phyloP scores from a whole-genome alignment of 2,888 invertebrate genomes.

The Coecobrya sp. region DNA sequence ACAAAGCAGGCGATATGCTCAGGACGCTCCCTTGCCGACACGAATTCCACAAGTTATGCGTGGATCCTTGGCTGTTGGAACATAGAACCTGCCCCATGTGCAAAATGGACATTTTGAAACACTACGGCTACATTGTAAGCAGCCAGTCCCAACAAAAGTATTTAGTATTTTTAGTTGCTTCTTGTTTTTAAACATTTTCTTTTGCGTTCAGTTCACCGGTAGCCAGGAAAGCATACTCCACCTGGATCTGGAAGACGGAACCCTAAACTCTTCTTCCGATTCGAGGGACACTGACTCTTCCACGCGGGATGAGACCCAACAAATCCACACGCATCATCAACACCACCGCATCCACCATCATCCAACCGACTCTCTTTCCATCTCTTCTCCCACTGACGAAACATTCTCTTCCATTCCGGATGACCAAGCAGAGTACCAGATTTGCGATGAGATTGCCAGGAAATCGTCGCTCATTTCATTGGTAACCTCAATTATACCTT shows the following conservation, averaged over 20 bases:
- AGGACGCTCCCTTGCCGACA: slow-evolving; percentile 95
- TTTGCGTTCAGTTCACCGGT: slow-evolving; percentile 91
- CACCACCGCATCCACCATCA: slow-evolving; percentile 63
- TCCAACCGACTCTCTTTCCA: slow-evolving; percentile 25
- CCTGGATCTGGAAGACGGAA: slow-evolving; percentile 90
- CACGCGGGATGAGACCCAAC: slow-evolving; percentile 79
- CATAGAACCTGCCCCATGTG: slow-evolving; percentile 99
- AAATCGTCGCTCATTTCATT: slow-evolving; percentile 85
- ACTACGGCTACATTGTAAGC: slow-evolving; percentile 95
- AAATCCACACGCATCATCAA: slow-evolving; percentile 62
- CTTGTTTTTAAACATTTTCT: background rate
- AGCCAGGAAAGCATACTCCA: slow-evolving; percentile 95
- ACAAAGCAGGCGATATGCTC: slow-evolving; percentile 95
- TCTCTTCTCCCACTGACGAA: background rate
- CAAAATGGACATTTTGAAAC: slow-evolving; percentile 97
- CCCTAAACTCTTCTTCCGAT: slow-evolving; percentile 83
- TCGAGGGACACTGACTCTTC: slow-evolving; percentile 85
- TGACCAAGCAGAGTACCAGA: slow-evolving; percentile 34
- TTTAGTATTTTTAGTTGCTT: background rate
- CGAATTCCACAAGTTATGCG: slow-evolving; percentile 98
- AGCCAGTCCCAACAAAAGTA: background rate
- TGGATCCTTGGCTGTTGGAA: slow-evolving; percentile 98
- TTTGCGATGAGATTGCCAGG: slow-evolving; percentile 73
- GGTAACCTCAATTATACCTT: slow-evolving; percentile 69
- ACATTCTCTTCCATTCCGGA: slow-evolving; percentile 41